Evolutionary conservation across 2,888 invertebrate genomes (phyloP).

Genomic region (Dryadula phaetusa): DNA sequence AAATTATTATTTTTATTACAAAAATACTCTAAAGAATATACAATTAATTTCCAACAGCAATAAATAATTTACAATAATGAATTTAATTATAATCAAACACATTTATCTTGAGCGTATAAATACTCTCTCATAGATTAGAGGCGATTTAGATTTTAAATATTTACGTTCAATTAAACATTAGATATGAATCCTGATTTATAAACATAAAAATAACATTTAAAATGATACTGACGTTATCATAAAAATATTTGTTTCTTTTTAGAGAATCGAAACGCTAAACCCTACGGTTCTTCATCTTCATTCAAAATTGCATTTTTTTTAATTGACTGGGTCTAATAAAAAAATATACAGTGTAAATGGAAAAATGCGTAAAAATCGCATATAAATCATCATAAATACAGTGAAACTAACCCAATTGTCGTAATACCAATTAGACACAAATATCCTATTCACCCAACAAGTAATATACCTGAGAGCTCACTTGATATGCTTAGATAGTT

Average conservation of each 20-base stretch:
- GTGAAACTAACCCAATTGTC: neutral
- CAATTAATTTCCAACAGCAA: neutral
- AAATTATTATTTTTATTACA: too few species aligned
- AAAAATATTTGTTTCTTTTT: too few species aligned
- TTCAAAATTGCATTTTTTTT: too few species aligned
- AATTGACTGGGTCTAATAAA: too few species aligned
- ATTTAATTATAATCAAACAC: conserved; percentile 5
- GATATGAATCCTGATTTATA: conserved; percentile 1
- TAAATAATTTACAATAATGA: neutral
- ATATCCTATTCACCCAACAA: conserved; percentile 12
- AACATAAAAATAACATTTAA: neutral
- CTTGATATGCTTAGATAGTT: conserved; percentile 20
- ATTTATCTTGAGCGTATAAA: neutral
- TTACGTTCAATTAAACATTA: conserved; percentile 16
- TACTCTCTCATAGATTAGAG: neutral
- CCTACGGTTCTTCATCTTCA: too few species aligned
- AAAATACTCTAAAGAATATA: too few species aligned
- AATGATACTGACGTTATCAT: too few species aligned
- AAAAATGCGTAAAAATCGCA: neutral
- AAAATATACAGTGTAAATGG: too few species aligned
- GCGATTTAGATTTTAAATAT: conserved; percentile 2
- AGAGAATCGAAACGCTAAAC: too few species aligned
- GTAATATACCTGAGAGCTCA: conserved; percentile 17
- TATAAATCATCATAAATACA: neutral
- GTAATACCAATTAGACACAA: conserved; percentile 8